phyloP scores from a whole-genome alignment of 2,797 vertebrate species.

The Sebastes dallii region DNA sequence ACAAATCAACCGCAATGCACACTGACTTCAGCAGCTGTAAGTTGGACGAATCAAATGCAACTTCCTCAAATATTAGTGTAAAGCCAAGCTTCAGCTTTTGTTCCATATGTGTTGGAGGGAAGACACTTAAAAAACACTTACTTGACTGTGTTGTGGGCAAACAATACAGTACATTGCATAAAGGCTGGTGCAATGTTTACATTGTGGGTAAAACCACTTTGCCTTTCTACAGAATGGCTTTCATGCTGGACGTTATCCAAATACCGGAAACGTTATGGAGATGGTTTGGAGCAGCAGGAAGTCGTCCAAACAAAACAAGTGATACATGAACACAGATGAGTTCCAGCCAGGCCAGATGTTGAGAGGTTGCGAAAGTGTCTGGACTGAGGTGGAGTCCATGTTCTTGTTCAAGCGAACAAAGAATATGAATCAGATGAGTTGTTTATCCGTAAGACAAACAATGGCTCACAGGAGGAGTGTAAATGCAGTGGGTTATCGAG shows the following conservation, averaged over 20 bases:
- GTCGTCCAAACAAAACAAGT: slow-evolving; percentile 77
- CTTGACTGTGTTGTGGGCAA: not conserved
- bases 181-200: slow-evolving; percentile 19
- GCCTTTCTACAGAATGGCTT: slow-evolving; percentile 18
- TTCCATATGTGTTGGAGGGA: not conserved
- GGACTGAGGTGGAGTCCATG: slow-evolving; percentile 60
- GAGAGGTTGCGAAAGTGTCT: slow-evolving; percentile 72
- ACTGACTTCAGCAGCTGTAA: slow-evolving; percentile 42
- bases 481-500: not conserved
- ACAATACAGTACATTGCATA: not conserved
- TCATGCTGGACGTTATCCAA: slow-evolving; percentile 40
- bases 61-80: slow-evolving; percentile 9
- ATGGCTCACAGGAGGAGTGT: not conserved
- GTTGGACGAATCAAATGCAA: slow-evolving; percentile 13
- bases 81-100: not conserved
- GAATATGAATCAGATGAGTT: slow-evolving; percentile 39
- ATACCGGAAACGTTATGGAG: slow-evolving; percentile 56
- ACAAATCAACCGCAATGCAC: not conserved
- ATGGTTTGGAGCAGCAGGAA: slow-evolving; percentile 65
- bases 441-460: slow-evolving; percentile 61
- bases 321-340: slow-evolving; percentile 61
- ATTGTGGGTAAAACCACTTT: slow-evolving; percentile 23
- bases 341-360: slow-evolving; percentile 75
- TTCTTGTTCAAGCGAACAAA: slow-evolving; percentile 41
- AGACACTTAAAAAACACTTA: not conserved